These are phyloP conservation scores for Rhagoletis zephyria DNA, from an alignment of 1,140 invertebrate genomes.

Conservation along the genomic window DNA sequence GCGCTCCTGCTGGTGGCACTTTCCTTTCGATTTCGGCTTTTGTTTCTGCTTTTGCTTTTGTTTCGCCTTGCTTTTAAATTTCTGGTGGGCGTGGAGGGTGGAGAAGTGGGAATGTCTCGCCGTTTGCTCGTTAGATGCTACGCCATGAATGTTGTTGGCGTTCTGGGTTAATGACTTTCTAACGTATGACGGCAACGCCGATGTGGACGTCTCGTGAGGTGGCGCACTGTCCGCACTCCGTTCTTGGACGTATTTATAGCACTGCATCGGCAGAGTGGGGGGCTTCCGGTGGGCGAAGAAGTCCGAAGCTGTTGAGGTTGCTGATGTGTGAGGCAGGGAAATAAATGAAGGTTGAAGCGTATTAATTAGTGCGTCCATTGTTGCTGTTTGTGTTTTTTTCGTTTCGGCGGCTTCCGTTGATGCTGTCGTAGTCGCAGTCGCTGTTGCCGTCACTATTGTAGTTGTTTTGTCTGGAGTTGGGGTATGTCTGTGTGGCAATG, in stretches of 20 bases:
- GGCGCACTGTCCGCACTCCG: slow-evolving; percentile 56
- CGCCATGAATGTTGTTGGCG: slow-evolving; percentile 41
- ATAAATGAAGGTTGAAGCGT: slow-evolving; percentile 28
- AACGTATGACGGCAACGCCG: slow-evolving; percentile 58
- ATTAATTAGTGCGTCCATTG: slow-evolving; percentile 32
- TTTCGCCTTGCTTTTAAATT: slow-evolving; percentile 40
- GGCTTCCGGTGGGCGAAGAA: slow-evolving; percentile 11
- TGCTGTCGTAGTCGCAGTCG: slow-evolving; percentile 56
- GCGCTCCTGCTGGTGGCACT: slow-evolving; percentile 54
- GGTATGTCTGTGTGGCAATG: background rate
- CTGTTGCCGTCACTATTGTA: background rate
- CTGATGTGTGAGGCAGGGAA: background rate
- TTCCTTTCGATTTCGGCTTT: slow-evolving; percentile 13
- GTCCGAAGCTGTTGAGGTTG: background rate
- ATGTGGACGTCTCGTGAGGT: slow-evolving; percentile 62
- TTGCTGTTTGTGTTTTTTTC: background rate
- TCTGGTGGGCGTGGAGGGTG: background rate
- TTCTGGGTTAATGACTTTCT: slow-evolving; percentile 58
- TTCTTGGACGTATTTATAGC: background rate
- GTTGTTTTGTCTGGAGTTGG: background rate
- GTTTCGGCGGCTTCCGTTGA: background rate
- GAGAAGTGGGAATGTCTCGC: slow-evolving; percentile 24
- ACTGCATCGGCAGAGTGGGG: background rate
- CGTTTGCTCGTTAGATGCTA: slow-evolving; percentile 36
- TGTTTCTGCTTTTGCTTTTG: slow-evolving; percentile 26